These are phyloP conservation scores for Sinocyclocheilus grahami DNA, from an alignment of 2,113 vertebrate genomes.

Conservation along the genomic window DNA sequence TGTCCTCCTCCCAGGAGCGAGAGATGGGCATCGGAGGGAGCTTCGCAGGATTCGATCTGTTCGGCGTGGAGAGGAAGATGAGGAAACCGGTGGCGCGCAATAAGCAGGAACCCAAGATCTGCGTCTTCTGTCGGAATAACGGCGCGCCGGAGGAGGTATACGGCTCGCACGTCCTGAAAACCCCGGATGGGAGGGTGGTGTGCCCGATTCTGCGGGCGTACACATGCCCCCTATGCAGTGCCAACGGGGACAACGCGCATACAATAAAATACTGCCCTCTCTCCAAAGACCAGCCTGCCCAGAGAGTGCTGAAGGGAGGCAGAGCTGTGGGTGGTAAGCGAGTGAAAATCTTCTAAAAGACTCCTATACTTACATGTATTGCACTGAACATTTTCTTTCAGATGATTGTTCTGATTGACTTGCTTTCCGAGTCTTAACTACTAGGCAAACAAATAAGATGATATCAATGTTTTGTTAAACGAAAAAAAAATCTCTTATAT, in stretches of 20 bases:
- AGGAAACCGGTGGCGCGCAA: conserved; percentile 71
- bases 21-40: conserved; percentile 72
- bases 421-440: conserved; percentile 68
- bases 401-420: conserved; percentile 77
- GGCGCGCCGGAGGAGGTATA: conserved; percentile 82
- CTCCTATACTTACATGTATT: conserved; percentile 70
- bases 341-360: conserved; percentile 78
- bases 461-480: conserved; percentile 57
- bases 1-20: conserved; percentile 61
- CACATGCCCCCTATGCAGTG: conserved; percentile 82
- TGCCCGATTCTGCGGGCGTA: conserved; percentile 82
- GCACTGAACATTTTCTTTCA: conserved; percentile 79
- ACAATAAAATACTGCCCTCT: conserved; percentile 85
- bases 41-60: conserved; percentile 76
- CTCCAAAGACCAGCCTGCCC: conserved; percentile 80
- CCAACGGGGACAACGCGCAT: conserved; percentile 84
- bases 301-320: conserved; percentile 79
- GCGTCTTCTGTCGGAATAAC: conserved; percentile 85
- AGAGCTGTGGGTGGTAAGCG: conserved; percentile 82
- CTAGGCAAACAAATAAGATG: conserved; percentile 62
- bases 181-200: conserved; percentile 80
- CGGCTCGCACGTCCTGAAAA: conserved; percentile 83
- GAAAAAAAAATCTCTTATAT: conserved; percentile 74
- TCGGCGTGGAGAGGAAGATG: conserved; percentile 77
- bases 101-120: conserved; percentile 83